These are phyloP conservation scores for Drosophila bifasciata DNA, from an alignment of 1,140 invertebrate genomes.

Conservation along the genomic window DNA sequence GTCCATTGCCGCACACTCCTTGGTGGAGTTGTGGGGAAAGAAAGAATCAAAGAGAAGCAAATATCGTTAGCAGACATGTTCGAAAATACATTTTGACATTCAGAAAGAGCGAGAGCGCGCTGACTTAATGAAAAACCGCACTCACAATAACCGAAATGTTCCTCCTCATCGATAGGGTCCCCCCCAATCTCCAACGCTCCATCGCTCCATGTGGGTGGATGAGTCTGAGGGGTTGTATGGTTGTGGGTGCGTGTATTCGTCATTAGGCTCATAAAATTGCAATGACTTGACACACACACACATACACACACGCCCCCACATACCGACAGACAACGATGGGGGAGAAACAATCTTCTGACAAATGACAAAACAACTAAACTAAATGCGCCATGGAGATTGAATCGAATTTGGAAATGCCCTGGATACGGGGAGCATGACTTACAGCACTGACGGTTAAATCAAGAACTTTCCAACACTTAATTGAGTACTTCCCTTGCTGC, in stretches of 20 bases:
- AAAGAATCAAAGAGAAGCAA: too few species aligned
- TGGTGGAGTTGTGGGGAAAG: background rate
- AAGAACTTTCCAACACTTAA: too few species aligned
- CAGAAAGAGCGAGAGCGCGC: constrained; percentile 11
- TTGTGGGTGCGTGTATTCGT: constrained; percentile 57
- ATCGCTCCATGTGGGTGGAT: background rate
- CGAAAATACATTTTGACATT: constrained; percentile 68
- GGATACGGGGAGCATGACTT: too few species aligned
- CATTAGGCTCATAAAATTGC: constrained; percentile 73
- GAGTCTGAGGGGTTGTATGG: background rate
- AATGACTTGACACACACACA: constrained; percentile 55
- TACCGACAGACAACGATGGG: background rate
- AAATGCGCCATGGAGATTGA: background rate
- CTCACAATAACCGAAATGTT: constrained; percentile 11
- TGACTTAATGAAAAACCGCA: constrained; percentile 59
- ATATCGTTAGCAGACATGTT: constrained; percentile 50
- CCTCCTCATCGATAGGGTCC: constrained; percentile 32
- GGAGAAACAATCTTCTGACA: constrained; percentile 44
- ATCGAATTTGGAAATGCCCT: constrained; percentile 24
- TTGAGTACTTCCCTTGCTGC: too few species aligned
- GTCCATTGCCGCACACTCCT: too few species aligned
- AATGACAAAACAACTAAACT: constrained; percentile 29
- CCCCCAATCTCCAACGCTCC: constrained; percentile 11
- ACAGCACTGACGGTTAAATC: too few species aligned
- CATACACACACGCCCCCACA: constrained; percentile 14